These are phyloP conservation scores for Hoplostethus atlanticus DNA, from an alignment of 2,797 vertebrate genomes.

Conservation along the genomic window DNA sequence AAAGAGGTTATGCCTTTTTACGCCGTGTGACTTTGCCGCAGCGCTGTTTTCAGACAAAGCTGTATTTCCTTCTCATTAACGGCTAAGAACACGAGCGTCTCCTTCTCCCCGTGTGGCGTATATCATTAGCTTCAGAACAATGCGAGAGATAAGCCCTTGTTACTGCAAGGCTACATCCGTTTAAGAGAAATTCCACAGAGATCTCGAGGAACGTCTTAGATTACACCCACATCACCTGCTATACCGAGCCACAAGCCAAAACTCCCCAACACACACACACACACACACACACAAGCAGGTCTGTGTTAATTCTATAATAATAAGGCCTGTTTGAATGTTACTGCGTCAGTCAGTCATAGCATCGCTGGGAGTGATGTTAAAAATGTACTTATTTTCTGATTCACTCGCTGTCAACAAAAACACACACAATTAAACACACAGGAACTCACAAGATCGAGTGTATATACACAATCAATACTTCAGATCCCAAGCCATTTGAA, in stretches of 20 bases:
- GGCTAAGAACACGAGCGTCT: constrained; percentile 12
- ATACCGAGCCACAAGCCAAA: neutral
- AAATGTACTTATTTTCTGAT: neutral
- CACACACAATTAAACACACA: neutral
- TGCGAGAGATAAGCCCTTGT: constrained; percentile 25
- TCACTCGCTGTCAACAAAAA: neutral
- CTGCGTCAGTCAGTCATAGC: constrained; percentile 3
- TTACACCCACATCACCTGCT: constrained; percentile 6
- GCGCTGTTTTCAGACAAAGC: constrained; percentile 1
- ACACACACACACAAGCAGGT: neutral
- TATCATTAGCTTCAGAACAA: constrained; percentile 41
- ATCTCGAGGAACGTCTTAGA: constrained; percentile 15
- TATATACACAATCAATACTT: constrained; percentile 13
- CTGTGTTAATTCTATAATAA: neutral
- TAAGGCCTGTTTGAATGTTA: neutral
- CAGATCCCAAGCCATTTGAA: neutral
- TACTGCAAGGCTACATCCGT: neutral
- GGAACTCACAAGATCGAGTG: neutral
- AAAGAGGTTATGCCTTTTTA: constrained; percentile 12
- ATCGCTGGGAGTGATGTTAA: neutral
- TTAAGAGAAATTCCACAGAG: constrained; percentile 39
- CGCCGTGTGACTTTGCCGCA: constrained; percentile 10
- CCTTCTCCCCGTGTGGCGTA: neutral
- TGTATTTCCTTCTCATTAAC: constrained; percentile 21
- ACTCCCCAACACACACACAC: neutral